Percentiles rank a stretch among this genome's conserved stretches.
Evolutionary conservation across 2,797 vertebrate genomes (phyloP).

Genomic region (Geotrypetes seraphini): DNA sequence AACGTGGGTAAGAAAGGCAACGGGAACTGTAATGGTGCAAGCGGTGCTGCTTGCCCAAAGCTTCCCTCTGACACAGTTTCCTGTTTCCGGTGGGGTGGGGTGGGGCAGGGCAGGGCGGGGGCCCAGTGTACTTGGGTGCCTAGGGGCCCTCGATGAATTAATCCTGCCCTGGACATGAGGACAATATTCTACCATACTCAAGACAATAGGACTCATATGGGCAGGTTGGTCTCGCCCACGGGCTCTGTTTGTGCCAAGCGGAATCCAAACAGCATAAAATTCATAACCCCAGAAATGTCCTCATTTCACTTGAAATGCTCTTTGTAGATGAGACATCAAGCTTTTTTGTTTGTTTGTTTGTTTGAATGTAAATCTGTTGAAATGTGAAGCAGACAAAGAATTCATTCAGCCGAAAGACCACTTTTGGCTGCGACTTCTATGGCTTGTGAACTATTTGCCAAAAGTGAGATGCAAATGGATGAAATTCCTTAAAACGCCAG

Average conservation of each 20-base stretch:
- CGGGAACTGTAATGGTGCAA: no score
- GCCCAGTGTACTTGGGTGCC: no score
- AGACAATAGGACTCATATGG: no score
- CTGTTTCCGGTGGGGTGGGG: no score
- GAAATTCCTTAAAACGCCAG: neutral
- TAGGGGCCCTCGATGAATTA: no score
- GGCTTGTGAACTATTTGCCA: neutral
- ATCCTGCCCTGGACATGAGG: no score
- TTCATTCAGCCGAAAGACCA: neutral
- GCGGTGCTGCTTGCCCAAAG: no score
- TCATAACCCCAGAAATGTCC: no score
- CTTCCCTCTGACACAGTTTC: no score
- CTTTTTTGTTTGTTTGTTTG: neutral
- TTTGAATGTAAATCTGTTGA: neutral
- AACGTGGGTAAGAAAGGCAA: no score
- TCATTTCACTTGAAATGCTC: accelerated
- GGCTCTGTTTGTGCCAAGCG: neutral
- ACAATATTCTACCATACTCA: no score
- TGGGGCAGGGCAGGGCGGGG: no score
- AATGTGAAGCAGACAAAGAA: neutral
- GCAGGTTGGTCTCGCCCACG: neutral
- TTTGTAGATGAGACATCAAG: neutral
- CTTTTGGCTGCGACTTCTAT: neutral
- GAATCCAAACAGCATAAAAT: slow-evolving; percentile 2
- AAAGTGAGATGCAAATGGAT: neutral